These are phyloP conservation scores for Lepidotrigona ventralis DNA, from an alignment of 1,140 invertebrate species.

Conservation along the genomic window DNA sequence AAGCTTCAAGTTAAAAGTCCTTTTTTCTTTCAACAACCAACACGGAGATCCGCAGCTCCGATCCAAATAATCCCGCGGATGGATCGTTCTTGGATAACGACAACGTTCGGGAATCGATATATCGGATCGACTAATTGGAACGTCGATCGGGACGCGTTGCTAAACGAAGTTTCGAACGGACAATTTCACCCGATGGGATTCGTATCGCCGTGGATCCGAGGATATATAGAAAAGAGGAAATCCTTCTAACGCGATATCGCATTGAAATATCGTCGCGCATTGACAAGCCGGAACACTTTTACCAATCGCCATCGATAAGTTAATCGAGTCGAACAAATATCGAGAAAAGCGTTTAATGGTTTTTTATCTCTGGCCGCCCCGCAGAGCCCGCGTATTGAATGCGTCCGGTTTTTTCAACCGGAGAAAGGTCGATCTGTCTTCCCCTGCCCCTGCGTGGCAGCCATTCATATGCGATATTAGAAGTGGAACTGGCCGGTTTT, in stretches of 20 bases:
- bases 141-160: not conserved
- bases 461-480: slow-evolving; percentile 47
- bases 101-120: not conserved
- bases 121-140: slow-evolving; percentile 9
- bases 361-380: slow-evolving; percentile 19
- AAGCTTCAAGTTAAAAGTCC: too few relatives aligned
- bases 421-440: slow-evolving; percentile 42
- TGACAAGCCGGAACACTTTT: slow-evolving; percentile 33
- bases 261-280: slow-evolving; percentile 42
- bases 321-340: slow-evolving; percentile 47
- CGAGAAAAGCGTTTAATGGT: slow-evolving; percentile 40
- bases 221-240: not conserved
- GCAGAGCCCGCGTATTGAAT: slow-evolving; percentile 5
- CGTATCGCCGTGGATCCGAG: not conserved
- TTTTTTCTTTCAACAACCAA: too few relatives aligned
- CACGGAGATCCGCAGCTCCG: too few relatives aligned
- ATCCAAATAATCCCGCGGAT: slow-evolving; percentile 1
- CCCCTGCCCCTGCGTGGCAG: not conserved
- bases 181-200: slow-evolving; percentile 2
- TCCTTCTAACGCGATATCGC: slow-evolving; percentile 11
- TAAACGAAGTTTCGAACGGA: slow-evolving; percentile 8
- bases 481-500: slow-evolving; percentile 39
- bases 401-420: slow-evolving; percentile 9
- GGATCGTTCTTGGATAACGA: not conserved
- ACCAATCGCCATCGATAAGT: slow-evolving; percentile 39